These are phyloP conservation scores for Chlamydotis undulata DNA, from an alignment of 2,113 vertebrate species.

Conservation along the genomic window DNA sequence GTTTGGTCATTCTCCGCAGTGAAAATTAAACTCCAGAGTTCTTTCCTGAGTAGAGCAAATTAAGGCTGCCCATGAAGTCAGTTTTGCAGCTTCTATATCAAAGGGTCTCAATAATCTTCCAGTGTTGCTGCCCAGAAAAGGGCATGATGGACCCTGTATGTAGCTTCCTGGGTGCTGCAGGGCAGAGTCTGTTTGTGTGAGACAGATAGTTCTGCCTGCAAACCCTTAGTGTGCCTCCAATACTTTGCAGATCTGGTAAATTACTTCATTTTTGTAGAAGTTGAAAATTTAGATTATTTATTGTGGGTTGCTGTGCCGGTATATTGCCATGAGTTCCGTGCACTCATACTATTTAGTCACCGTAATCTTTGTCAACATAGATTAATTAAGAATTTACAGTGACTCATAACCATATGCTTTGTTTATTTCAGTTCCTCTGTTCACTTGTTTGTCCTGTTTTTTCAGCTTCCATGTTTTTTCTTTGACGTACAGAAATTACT, in stretches of 20 bases:
- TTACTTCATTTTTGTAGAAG: neutral
- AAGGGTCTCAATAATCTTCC: neutral
- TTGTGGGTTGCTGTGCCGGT: neutral
- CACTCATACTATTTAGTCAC: neutral
- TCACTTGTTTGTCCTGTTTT: conserved; percentile 21
- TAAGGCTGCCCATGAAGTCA: neutral
- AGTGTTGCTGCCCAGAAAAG: neutral
- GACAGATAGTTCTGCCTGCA: neutral
- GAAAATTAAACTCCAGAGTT: neutral
- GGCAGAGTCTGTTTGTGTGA: neutral
- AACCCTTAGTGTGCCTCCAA: neutral
- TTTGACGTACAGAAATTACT: neutral
- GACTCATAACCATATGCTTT: conserved; percentile 20
- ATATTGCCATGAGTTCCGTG: neutral
- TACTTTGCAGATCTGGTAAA: neutral
- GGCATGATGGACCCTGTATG: neutral
- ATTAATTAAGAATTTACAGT: conserved; percentile 2
- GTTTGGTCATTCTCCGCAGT: neutral
- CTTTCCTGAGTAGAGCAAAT: neutral
- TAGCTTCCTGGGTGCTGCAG: neutral
- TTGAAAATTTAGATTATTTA: neutral
- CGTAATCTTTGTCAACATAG: conserved; percentile 1
- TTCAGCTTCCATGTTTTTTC: neutral
- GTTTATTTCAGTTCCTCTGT: conserved; percentile 24
- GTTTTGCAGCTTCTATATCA: neutral